Evolutionary conservation across 2,797 vertebrate species (phyloP).

Genomic region (Brotula barbata): DNA sequence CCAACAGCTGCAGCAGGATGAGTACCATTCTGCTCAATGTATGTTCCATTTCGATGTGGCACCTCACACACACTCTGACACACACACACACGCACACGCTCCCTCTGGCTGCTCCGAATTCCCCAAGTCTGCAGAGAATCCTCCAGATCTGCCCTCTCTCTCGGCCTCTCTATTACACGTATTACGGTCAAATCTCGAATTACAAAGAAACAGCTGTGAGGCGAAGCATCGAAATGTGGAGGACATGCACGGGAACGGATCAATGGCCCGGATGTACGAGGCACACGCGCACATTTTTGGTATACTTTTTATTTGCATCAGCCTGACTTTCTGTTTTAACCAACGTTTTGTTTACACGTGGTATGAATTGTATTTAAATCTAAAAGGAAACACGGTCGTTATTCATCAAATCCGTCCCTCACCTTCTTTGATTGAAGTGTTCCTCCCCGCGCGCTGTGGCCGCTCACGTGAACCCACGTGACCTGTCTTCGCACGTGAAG

Average conservation of each 20-base stretch:
- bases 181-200: slow-evolving; percentile 71
- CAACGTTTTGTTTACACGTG: not conserved
- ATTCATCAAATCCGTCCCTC: not conserved
- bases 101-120: slow-evolving; percentile 10
- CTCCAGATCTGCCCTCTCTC: slow-evolving; percentile 21
- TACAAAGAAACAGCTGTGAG: slow-evolving; percentile 58
- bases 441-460: too few species aligned
- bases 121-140: slow-evolving; percentile 41
- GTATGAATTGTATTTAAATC: not conserved
- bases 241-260: slow-evolving; percentile 1
- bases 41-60: slow-evolving; percentile 65
- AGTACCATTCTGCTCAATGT: slow-evolving; percentile 53
- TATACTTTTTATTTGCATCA: too few species aligned
- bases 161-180: slow-evolving; percentile 58
- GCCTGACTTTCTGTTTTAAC: too few species aligned
- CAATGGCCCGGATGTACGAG: not conserved
- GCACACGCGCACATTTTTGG: not conserved
- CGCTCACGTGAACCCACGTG: too few species aligned
- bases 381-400: not conserved
- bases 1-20: slow-evolving; percentile 64
- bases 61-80: slow-evolving; percentile 42
- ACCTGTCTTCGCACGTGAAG: too few species aligned
- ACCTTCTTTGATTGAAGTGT: not conserved
- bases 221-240: slow-evolving; percentile 18
- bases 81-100: not conserved